Conservation (phyloP, 2,888 invertebrate genomes). For the Pristionchus exspectatus region DNA sequence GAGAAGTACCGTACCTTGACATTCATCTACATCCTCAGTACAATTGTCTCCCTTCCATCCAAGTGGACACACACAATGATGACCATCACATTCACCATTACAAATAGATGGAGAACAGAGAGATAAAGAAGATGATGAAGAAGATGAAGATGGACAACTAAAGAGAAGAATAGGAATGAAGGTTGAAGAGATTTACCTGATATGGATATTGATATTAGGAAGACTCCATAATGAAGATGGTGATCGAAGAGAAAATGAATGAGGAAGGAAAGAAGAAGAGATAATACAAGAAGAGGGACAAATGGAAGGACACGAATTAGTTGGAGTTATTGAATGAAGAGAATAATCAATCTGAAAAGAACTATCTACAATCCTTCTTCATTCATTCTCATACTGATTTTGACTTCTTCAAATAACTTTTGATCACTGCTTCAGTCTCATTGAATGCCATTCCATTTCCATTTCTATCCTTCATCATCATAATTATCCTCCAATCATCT, state of each 20-base stretch:
- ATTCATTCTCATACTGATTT: not conserved
- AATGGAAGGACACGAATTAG: constrained; percentile 41
- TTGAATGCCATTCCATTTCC: constrained; percentile 48
- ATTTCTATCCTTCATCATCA: constrained; percentile 34
- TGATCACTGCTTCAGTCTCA: constrained; percentile 36
- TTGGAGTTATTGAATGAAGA: constrained; percentile 6
- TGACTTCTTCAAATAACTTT: constrained; percentile 6
- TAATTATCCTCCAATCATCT: constrained; percentile 20
- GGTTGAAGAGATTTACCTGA: not conserved
- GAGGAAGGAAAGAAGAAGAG: constrained; percentile 40
- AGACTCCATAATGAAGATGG: constrained; percentile 34
- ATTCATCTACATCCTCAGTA: constrained; percentile 49
- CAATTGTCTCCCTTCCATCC: constrained; percentile 50
- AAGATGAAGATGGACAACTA: constrained; percentile 14
- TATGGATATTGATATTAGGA: not conserved
- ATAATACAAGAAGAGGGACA: constrained; percentile 13
- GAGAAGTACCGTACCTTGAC: constrained; percentile 7
- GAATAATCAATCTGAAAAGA: not conserved
- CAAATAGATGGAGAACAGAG: constrained; percentile 23
- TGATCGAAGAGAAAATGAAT: constrained; percentile 36
- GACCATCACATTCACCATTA: constrained; percentile 42
- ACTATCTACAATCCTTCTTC: not conserved
- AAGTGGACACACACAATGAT: constrained; percentile 45
- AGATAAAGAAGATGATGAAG: constrained; percentile 8
- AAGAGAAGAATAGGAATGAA: not conserved